Evolutionary conservation across 2,888 invertebrate genomes (phyloP), one percentile per base, ranked within the genome.

Genomic region (Rhogogaster chlorosoma): DNA sequence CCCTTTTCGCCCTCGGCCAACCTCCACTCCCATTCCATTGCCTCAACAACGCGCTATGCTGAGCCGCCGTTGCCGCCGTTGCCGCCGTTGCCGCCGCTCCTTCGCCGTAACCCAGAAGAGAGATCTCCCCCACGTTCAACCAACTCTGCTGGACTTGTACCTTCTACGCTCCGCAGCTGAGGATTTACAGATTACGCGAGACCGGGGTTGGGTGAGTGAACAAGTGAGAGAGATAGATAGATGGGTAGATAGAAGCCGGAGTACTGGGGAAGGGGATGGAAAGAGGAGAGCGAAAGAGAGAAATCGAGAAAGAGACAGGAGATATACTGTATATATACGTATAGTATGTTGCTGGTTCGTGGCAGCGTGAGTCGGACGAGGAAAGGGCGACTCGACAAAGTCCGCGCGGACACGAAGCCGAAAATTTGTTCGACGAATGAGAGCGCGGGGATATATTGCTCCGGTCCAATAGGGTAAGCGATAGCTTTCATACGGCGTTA

Each of bases 111-210:
- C 83, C 84, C 86, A 83, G 83, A 83, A 83, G 67, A 83, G 83
- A 83, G 26, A 84, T 75, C 87, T 87, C 84, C 85, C 64, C 83
- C 53, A 89, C 91, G 90, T 90, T 91, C 90, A 89, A 91, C 91
- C 92, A 92, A 93, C 92, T 93, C 67, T 92, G 91, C 92, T 90
- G 92, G 92, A 93, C 93, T 93, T 92, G 90, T 91, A 90, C 90
- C 90, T 91, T 90, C 89, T 89, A 67, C 70, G 83, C 83, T 83
- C 89, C 90, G 90, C 91, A 90, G 90, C 91, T 90, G 92, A 92
- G 93, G 93, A 93, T 93, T 93, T 93, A 93, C 93, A 93, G 93
- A 93, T 93, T 93, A 93, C 92, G 91, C 38, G 90, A 78, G 84
- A 7, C 38, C 67, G 61, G 22, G 71, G 61, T 61, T n/a, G 84